These are phyloP conservation scores for Atrichornis clamosus DNA, from an alignment of 2,113 vertebrate species.

Conservation along the genomic window DNA sequence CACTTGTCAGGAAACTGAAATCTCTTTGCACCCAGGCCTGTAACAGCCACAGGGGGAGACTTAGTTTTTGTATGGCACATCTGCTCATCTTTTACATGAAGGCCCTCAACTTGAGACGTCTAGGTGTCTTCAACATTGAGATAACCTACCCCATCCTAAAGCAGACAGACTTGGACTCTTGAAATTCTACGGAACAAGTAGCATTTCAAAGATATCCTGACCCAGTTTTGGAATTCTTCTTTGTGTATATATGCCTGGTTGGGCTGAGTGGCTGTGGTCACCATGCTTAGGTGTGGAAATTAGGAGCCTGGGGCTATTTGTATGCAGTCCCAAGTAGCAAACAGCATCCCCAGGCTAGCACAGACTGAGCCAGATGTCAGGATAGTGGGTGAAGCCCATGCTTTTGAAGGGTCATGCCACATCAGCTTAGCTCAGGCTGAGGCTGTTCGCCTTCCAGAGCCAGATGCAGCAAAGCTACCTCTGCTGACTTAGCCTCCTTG, in stretches of 20 bases:
- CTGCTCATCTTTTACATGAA: background rate
- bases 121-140: background rate
- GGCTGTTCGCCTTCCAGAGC: background rate
- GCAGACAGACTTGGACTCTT: background rate
- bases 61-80: background rate
- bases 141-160: background rate
- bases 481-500: background rate
- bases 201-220: background rate
- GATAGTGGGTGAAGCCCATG: rapidly evolving
- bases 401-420: background rate
- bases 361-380: background rate
- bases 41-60: too few species aligned
- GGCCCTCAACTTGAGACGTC: rapidly evolving
- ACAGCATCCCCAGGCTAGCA: too few species aligned
- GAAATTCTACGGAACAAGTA: background rate
- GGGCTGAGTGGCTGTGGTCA: background rate
- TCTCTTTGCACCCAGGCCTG: too few species aligned
- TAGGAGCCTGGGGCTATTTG: background rate
- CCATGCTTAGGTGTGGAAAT: background rate
- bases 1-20: too few species aligned
- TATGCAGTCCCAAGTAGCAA: rapidly evolving
- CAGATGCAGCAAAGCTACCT: rapidly evolving
- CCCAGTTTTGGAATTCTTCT: background rate
- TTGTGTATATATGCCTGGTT: background rate
- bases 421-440: background rate